These are phyloP conservation scores for Pocillopora grandis DNA, from an alignment of 92 coral and sea anemone species.

Conservation along the genomic window DNA sequence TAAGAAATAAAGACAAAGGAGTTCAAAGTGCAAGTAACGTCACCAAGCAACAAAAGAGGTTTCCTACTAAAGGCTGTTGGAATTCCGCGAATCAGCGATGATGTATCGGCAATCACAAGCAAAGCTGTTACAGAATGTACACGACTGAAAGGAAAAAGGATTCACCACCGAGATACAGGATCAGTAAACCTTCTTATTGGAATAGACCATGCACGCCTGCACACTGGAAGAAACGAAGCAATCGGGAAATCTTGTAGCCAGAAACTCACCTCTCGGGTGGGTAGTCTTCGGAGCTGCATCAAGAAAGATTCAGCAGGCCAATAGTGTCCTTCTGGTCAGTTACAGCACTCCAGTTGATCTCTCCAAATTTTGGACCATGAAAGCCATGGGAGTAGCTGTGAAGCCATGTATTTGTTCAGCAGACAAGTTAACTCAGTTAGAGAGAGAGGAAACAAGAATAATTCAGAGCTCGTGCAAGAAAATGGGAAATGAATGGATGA, in stretches of 20 bases:
- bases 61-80: conserved; percentile 43
- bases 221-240: not conserved
- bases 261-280: not conserved
- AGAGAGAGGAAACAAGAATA: not conserved
- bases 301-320: not conserved
- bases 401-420: not conserved
- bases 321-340: not conserved
- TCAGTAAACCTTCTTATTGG: conserved; percentile 46
- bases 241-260: not conserved
- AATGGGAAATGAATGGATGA: conserved; percentile 44
- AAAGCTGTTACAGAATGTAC: not conserved
- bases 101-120: not conserved
- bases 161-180: conserved; percentile 15
- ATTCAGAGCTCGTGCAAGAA: not conserved
- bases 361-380: too few relatives aligned
- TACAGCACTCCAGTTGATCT: not conserved
- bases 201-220: conserved; percentile 53
- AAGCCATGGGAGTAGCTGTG: not conserved
- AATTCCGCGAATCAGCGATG: conserved; percentile 23
- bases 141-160: conserved; percentile 21
- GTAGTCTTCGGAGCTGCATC: not conserved
- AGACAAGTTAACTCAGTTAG: not conserved
- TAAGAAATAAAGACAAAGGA: conserved; percentile 34
- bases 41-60: conserved; percentile 10
- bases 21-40: conserved; percentile 44